phyloP scores from a whole-genome alignment of 1,140 invertebrate species.

The Cotesia typhae region DNA sequence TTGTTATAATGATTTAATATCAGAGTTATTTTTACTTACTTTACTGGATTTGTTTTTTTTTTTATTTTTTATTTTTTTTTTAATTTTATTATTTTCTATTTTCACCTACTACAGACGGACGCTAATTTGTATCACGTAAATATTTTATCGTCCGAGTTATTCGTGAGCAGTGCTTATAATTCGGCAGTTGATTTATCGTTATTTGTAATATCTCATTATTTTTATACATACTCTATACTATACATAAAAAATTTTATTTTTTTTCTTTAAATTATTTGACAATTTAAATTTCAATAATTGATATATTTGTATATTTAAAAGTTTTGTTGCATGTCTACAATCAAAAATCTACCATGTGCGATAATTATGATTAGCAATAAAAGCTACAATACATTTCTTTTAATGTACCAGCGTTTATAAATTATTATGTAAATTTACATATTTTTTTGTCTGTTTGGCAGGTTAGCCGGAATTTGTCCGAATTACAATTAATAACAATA shows the following conservation, averaged over 20 bases:
- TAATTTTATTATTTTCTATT: slow-evolving; percentile 39
- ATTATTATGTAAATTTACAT: slow-evolving; percentile 1
- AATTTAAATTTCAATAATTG: slow-evolving; percentile 20
- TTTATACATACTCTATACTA: slow-evolving; percentile 2
- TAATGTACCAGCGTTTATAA: slow-evolving; percentile 62
- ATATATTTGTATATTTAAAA: slow-evolving; percentile 28
- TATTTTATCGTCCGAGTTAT: slow-evolving; percentile 16
- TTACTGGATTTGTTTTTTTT: slow-evolving; percentile 39
- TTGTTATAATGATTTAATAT: slow-evolving; percentile 42
- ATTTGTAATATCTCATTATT: background rate
- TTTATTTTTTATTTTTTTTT: slow-evolving; percentile 35
- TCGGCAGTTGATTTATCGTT: slow-evolving; percentile 4
- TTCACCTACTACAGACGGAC: slow-evolving; percentile 49
- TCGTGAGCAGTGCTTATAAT: background rate
- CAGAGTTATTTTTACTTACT: slow-evolving; percentile 42
- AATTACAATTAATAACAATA: too few relatives aligned
- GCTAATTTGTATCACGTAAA: slow-evolving; percentile 26
- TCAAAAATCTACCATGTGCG: slow-evolving; percentile 59
- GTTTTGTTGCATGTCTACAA: slow-evolving; percentile 8
- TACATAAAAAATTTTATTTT: background rate
- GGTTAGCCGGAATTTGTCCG: too few relatives aligned
- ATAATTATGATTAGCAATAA: slow-evolving; percentile 63
- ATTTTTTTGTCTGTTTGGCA: too few relatives aligned
- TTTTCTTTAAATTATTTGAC: slow-evolving; percentile 29
- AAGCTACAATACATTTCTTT: slow-evolving; percentile 62